Conservation (phyloP, 2,888 invertebrate genomes). For the Neria commutata region DNA sequence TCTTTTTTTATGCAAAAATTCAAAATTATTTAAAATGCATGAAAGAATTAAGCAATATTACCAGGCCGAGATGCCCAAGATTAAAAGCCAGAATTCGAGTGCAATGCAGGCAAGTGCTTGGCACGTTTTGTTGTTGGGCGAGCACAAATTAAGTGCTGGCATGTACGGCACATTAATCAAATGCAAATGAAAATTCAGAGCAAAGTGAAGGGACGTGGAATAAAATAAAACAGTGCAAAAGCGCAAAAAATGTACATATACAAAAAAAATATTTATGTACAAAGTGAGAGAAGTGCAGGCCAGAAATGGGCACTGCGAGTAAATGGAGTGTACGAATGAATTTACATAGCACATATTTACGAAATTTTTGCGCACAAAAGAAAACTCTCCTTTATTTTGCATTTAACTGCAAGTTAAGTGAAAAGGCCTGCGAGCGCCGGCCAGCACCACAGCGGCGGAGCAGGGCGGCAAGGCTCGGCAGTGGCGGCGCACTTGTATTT, state of each 20-base stretch:
- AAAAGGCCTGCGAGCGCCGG: constrained; percentile 28
- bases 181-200: constrained; percentile 6
- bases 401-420: constrained; percentile 30
- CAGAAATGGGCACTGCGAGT: no score
- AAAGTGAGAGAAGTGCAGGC: not conserved
- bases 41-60: no score
- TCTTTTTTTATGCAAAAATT: no score
- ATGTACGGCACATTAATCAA: constrained; percentile 7
- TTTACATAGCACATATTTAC: not conserved
- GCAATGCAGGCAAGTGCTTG: no score
- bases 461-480: no score
- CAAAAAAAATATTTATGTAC: not conserved
- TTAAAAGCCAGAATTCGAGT: no score
- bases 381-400: not conserved
- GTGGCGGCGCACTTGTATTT: not conserved
- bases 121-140: no score
- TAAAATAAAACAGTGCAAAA: not conserved
- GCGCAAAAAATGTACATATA: not conserved
- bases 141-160: no score
- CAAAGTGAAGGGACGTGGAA: not conserved
- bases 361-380: not conserved
- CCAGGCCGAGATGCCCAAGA: no score
- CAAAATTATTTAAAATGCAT: no score
- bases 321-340: not conserved
- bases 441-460: no score